phyloP scores from a whole-genome alignment of 1,140 invertebrate genomes.

The Lamellibrachia luymesi region DNA sequence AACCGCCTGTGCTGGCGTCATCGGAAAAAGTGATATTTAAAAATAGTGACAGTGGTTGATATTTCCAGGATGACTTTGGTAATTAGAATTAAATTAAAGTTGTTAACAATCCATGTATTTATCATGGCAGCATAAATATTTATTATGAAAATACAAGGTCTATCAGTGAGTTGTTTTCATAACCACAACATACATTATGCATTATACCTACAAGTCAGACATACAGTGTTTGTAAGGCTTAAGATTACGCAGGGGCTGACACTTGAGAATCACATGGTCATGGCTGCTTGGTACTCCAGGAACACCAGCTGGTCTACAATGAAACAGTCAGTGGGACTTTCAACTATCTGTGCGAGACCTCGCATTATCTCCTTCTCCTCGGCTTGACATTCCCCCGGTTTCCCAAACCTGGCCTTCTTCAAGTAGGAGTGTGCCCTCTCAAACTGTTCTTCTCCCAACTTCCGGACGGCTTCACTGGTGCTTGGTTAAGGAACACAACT shows the following conservation, averaged over 20 bases:
- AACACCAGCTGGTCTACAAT: constrained; percentile 55
- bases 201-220: not conserved
- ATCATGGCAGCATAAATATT: too few relatives aligned
- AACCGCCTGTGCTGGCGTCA: not conserved
- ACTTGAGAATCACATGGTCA: constrained; percentile 16
- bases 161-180: not conserved
- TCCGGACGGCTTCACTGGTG: constrained; percentile 49
- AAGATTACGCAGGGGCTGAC: too few relatives aligned
- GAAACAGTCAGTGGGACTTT: constrained; percentile 54
- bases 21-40: not conserved
- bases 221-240: not conserved
- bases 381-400: constrained; percentile 31
- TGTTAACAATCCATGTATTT: too few relatives aligned
- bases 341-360: constrained; percentile 45
- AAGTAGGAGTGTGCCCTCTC: constrained; percentile 52
- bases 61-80: too few relatives aligned
- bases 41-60: not conserved
- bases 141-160: not conserved
- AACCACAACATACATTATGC: not conserved
- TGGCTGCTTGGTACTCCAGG: constrained; percentile 47
- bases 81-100: too few relatives aligned
- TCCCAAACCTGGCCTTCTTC: constrained; percentile 41
- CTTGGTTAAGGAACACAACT: constrained; percentile 20
- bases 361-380: constrained; percentile 35
- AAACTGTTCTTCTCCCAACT: constrained; percentile 47